phyloP scores from a whole-genome alignment of 2,888 invertebrate genomes.

The Catocala fraxini region DNA sequence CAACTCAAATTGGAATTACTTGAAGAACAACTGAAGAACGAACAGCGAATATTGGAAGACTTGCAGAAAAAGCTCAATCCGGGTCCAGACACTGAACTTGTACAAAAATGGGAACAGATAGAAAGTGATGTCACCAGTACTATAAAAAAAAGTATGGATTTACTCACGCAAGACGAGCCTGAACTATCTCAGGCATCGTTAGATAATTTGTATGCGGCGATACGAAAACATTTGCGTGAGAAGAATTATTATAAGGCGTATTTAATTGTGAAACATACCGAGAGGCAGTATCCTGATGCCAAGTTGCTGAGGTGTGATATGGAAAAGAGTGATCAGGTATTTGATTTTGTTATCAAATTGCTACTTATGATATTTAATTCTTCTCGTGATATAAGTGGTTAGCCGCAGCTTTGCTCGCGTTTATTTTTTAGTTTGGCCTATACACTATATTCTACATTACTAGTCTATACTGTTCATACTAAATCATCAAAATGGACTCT shows the following conservation, averaged over 20 bases:
- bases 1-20: conserved; percentile 89
- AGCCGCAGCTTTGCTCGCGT: too few relatives aligned
- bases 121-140: conserved; percentile 81
- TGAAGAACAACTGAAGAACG: conserved; percentile 87
- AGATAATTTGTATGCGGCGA: conserved; percentile 78
- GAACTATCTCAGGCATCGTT: conserved; percentile 78
- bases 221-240: conserved; percentile 77
- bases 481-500: too few relatives aligned
- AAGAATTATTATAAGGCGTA: conserved; percentile 86
- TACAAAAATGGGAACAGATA: conserved; percentile 85
- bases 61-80: conserved; percentile 85
- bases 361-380: too few relatives aligned
- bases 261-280: conserved; percentile 80
- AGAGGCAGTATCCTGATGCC: conserved; percentile 81
- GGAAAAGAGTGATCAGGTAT: conserved; percentile 83
- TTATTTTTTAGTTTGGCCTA: too few relatives aligned
- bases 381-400: too few relatives aligned
- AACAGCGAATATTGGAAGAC: conserved; percentile 89
- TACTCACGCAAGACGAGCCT: conserved; percentile 80
- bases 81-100: conserved; percentile 76
- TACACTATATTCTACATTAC: too few relatives aligned
- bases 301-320: conserved; percentile 79
- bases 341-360: neutral
- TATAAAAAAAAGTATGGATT: conserved; percentile 82
- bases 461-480: too few relatives aligned